Percentiles rank a stretch among this genome's conserved stretches.
phyloP scores from a whole-genome alignment of 1,140 invertebrate species.

The Sogatella furcifera region DNA sequence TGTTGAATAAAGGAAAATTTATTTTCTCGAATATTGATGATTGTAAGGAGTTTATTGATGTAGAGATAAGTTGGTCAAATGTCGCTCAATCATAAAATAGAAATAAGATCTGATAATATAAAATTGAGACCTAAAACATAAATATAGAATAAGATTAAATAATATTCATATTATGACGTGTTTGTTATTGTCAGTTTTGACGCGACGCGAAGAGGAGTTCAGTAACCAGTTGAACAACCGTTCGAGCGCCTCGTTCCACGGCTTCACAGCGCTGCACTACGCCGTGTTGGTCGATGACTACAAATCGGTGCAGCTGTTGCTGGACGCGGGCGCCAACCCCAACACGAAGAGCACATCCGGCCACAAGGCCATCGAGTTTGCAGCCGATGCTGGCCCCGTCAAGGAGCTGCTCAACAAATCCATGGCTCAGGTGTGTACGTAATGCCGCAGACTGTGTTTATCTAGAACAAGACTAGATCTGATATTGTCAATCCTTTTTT shows the following conservation, averaged over 20 bases:
- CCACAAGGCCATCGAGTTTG: slow-evolving; percentile 66
- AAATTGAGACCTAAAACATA: too few relatives aligned
- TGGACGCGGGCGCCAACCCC: slow-evolving; percentile 61
- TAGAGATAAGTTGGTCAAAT: too few relatives aligned
- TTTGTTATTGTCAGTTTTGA: slow-evolving; percentile 42
- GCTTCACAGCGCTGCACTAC: slow-evolving; percentile 85
- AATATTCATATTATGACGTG: too few relatives aligned
- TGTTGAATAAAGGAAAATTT: too few relatives aligned
- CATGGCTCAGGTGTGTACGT: slow-evolving; percentile 9
- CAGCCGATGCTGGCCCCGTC: slow-evolving; percentile 34
- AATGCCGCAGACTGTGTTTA: too few relatives aligned
- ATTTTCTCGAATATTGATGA: too few relatives aligned
- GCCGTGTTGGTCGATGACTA: slow-evolving; percentile 65
- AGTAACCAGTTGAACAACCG: slow-evolving; percentile 52
- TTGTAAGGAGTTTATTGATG: too few relatives aligned
- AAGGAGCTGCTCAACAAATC: slow-evolving; percentile 15
- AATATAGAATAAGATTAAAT: too few relatives aligned
- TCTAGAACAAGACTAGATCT: too few relatives aligned
- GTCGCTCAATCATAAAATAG: too few relatives aligned
- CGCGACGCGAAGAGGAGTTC: slow-evolving; percentile 69
- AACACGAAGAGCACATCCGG: slow-evolving; percentile 64
- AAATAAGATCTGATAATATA: too few relatives aligned
- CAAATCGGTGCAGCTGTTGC: slow-evolving; percentile 43
- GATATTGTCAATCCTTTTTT: too few relatives aligned
- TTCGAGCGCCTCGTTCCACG: slow-evolving; percentile 49